These are phyloP conservation scores for Muscicapa comitata DNA, from an alignment of 2,797 vertebrate species.

Conservation along the genomic window DNA sequence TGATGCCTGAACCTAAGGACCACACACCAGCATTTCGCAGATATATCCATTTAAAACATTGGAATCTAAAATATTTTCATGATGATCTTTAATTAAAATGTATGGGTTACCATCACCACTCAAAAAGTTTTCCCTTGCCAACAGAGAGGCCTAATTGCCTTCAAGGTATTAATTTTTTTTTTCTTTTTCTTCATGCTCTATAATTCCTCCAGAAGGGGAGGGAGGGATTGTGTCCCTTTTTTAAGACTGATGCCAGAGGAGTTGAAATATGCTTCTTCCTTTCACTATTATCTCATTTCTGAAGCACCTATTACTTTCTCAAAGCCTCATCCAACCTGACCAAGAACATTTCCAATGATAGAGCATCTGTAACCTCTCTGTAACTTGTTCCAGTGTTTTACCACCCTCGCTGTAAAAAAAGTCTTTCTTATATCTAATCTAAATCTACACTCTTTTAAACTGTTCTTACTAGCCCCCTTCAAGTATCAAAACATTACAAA, in stretches of 20 bases:
- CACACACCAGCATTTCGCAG: neutral
- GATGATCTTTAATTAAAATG: neutral
- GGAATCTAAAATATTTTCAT: neutral
- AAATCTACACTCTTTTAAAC: neutral
- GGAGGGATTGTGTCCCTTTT: neutral
- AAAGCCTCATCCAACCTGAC: neutral
- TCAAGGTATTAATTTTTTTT: neutral
- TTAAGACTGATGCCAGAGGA: neutral
- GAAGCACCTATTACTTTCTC: neutral
- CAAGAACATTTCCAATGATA: neutral
- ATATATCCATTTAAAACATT: neutral
- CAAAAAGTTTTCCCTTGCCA: neutral
- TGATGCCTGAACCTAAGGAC: fast-evolving
- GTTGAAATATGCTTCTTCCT: neutral
- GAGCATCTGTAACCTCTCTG: neutral
- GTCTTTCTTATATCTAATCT: neutral
- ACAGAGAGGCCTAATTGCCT: neutral
- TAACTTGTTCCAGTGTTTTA: neutral
- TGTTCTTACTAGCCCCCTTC: neutral
- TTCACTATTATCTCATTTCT: neutral
- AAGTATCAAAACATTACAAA: fast-evolving
- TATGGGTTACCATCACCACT: neutral
- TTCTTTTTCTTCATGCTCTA: fast-evolving
- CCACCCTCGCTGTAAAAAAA: neutral
- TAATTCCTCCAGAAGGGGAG: neutral